Base-by-base conservation (phyloP, 2,113 vertebrate genomes). In the Triplophysa tibetana region DNA sequence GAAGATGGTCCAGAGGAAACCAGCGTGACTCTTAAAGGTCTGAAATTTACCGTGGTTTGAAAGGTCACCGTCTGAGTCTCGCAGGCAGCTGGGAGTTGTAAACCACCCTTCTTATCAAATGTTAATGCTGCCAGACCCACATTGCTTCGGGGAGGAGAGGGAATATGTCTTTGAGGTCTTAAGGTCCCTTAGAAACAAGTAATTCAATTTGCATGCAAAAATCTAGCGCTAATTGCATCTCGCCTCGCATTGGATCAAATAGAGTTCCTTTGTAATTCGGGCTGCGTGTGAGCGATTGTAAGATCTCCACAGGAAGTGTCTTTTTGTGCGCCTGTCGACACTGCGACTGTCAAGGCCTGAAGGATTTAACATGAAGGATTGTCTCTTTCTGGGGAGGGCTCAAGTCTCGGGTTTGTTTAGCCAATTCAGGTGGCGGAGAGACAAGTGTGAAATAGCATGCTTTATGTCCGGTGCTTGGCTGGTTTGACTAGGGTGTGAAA, bases 91-190 rank as follows among this genome's bases (percentile, higher is more conserved):
- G 92, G 90, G 91, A 93, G 89, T 90, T 90, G 91, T 91, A 94
- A 93, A 92, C 86, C 88, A 90, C 88, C 89, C 89, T 89, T 87
- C 91, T 93, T 93, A 93, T 93, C 91, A 93, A 93, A 94, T 94
- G 92, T 92, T 93, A 93, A 94, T 93, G 91, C 90, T 89, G 89
- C 89, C 88, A 90, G 90, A 85, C 88, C 87, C 84, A 81, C 87
- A 87, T 91, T 87, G 88, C 88, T 88, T 69, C 17, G 77, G 48
- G 85, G 83, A 76, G 58, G 21, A 54, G 69, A 21, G 72, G 86
- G 87, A 84, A 88, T 88, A 86, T 85, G 90, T 88, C 90, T 91
- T 91, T 91, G 88, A 91, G 92, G 88, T 90, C 89, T 82, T 88
- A 81, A 90, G 90, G 90, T 92, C 90, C 89, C 89, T 85, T 87